These are phyloP conservation scores for Microcebus tavaratra DNA, from an alignment of 2,113 vertebrate genomes.

Conservation along the genomic window DNA sequence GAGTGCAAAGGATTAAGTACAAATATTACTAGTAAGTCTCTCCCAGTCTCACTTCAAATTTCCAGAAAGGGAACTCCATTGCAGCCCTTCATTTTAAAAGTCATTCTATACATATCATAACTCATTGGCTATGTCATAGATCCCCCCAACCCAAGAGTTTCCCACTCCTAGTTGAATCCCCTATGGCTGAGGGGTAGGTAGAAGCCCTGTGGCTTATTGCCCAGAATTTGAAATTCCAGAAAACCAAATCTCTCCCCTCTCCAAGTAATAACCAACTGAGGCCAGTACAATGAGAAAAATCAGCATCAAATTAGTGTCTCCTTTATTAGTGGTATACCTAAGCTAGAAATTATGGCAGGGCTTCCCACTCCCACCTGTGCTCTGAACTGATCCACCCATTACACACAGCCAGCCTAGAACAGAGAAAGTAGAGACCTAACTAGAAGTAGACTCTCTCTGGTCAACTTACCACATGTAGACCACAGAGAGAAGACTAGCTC, in stretches of 20 bases:
- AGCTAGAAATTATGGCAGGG: neutral
- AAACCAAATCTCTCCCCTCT: neutral
- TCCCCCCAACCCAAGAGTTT: neutral
- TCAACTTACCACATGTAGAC: neutral
- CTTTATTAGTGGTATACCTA: neutral
- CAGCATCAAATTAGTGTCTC: neutral
- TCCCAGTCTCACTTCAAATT: neutral
- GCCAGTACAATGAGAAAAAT: neutral
- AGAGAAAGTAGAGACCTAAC: neutral
- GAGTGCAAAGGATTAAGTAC: neutral
- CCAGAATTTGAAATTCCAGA: neutral
- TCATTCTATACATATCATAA: neutral
- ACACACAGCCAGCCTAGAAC: neutral
- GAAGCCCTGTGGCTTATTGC: neutral
- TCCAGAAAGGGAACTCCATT: neutral
- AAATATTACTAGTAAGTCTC: neutral
- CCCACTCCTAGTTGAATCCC: neutral
- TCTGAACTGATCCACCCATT: neutral
- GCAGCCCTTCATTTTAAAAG: neutral
- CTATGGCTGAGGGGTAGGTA: neutral
- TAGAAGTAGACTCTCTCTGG: neutral
- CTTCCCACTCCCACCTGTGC: neutral
- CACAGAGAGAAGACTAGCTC: neutral
- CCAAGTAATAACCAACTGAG: slow-evolving; percentile 1
- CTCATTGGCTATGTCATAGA: neutral